phyloP scores from a whole-genome alignment of 2,797 vertebrate species.

The Liasis olivaceus region DNA sequence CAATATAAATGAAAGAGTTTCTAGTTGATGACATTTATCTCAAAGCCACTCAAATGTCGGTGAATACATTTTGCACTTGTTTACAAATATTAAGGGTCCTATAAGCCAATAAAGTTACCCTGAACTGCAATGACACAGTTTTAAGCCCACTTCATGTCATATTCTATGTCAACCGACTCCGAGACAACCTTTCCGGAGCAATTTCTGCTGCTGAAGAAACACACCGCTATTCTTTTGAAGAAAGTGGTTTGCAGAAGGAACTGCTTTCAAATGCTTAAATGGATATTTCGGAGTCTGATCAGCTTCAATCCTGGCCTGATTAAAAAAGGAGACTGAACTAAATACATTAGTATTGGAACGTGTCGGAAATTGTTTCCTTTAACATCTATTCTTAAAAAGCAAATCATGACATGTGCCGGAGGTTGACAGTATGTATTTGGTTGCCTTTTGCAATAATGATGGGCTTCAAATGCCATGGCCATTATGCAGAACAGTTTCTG shows the following conservation, averaged over 20 bases:
- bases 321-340: neutral
- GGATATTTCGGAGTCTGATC: neutral
- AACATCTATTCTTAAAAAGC: conserved; percentile 43
- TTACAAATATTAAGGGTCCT: neutral
- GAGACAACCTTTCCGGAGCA: neutral
- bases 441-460: conserved; percentile 69
- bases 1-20: neutral
- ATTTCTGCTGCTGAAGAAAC: neutral
- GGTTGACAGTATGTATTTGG: conserved; percentile 62
- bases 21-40: neutral
- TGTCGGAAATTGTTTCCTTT: conserved; percentile 32
- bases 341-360: neutral
- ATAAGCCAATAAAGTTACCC: neutral
- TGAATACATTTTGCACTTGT: neutral
- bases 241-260: neutral
- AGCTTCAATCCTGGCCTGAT: neutral
- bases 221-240: neutral
- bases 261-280: neutral
- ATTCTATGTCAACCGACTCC: neutral
- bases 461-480: conserved; percentile 72
- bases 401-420: conserved; percentile 17
- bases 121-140: neutral
- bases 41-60: neutral
- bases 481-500: conserved; percentile 60
- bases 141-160: neutral